Conservation (phyloP, 2,888 invertebrate genomes). For the Protophormia terraenovae region DNA sequence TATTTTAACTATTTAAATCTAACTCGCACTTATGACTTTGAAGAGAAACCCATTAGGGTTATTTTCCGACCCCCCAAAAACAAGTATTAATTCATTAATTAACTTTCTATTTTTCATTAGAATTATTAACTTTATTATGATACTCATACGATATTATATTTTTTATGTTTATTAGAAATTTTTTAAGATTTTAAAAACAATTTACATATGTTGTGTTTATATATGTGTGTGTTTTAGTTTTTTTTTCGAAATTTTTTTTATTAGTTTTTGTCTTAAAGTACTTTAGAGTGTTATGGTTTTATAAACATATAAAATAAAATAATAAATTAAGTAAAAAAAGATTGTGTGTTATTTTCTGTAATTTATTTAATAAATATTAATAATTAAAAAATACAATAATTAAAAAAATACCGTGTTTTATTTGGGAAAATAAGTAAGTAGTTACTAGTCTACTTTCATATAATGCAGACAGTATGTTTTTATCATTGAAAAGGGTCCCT, state of each 20-base stretch:
- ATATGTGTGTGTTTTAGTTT: conserved; percentile 29
- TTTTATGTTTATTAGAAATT: conserved; percentile 38
- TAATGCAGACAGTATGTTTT: no score
- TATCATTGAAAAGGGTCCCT: no score
- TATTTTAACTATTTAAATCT: conserved; percentile 44
- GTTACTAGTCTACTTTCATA: no score
- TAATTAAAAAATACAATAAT: conserved; percentile 10
- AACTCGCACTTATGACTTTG: conserved; percentile 61
- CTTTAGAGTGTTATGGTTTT: conserved; percentile 43
- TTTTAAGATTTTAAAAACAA: conserved; percentile 22
- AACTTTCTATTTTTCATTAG: conserved; percentile 47
- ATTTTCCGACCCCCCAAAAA: conserved; percentile 15
- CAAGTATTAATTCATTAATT: conserved; percentile 64
- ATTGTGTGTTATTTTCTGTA: conserved; percentile 43
- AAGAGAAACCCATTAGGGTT: background rate
- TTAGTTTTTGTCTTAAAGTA: conserved; percentile 45
- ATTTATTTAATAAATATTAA: conserved; percentile 53
- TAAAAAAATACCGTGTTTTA: background rate
- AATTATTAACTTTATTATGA: conserved; percentile 62
- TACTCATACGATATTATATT: conserved; percentile 64
- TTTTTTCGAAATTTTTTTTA: conserved; percentile 1
- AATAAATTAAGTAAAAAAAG: conserved; percentile 9
- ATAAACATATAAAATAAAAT: background rate
- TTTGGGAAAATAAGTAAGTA: background rate
- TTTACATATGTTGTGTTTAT: conserved; percentile 33